Evolutionary conservation across 2,888 invertebrate genomes (phyloP), one percentile per base, ranked within the genome.

Genomic region (Idaea dimidiata): DNA sequence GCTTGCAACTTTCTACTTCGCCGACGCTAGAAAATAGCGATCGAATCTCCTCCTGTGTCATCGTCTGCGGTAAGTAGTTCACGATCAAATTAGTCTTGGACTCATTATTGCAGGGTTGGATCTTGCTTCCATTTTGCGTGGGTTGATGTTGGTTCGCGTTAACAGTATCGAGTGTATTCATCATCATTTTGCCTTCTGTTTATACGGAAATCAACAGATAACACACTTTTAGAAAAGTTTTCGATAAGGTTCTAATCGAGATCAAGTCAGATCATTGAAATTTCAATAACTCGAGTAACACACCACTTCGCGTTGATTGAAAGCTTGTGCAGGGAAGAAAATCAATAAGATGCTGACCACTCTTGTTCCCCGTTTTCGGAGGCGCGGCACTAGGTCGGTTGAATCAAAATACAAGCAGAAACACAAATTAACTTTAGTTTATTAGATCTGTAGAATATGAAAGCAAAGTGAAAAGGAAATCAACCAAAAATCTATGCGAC

Each of bases 41-140:
- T 75, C 98, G 95, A 75, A 99, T 98, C 91, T 98, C 98, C 86
- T 98, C 98, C 90, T 99, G 98, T 68, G 97, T 97, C 97, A 99
- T 99, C 66, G 98, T 99, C 94, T 99, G 99, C 74, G 99, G 99
- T 88, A 99, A 95, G 93, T 99, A 99, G 93, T 99, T 99, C 79
- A 99, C 99, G 89, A 99, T 99, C 77, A 99, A 95, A 93, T 99
- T 99, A 77, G 99, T 99, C 93, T 98, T 97, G 72, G 97, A 97
- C 93, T 98, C 98, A 87, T 97, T 97, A 84, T 96, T 95, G 81
- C 96, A 96, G 71, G 93, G 91, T 79, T 93, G 93, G 72, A 93
- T 83, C 87, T 92, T 92, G 90, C 96, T 94, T 87, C 97, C 97
- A 94, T 97, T 97, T 93, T 97, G 97, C 87, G 93, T 93, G 82